These are phyloP conservation scores for Drosophila stalkeri DNA, from an alignment of 2,888 invertebrate species.

Conservation along the genomic window DNA sequence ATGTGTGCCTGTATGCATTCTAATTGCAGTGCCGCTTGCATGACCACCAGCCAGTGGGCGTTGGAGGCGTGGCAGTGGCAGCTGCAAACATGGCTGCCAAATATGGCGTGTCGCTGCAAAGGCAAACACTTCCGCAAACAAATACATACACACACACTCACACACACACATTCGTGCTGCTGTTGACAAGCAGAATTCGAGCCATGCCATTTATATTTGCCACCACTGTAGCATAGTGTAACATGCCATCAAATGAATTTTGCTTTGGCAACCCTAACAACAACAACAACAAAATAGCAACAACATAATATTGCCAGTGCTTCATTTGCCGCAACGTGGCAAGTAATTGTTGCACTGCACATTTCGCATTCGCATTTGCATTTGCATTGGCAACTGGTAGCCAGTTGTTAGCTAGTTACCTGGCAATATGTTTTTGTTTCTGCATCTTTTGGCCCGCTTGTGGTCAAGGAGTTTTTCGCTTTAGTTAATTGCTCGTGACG, in stretches of 20 bases:
- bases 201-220: conserved; percentile 63
- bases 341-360: conserved; percentile 24
- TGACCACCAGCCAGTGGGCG: conserved; percentile 21
- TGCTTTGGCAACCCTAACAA: conserved; percentile 50
- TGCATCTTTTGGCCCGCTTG: conserved; percentile 44
- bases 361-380: conserved; percentile 33
- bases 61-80: conserved; percentile 9
- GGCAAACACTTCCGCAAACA: conserved; percentile 71
- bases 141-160: conserved; percentile 11
- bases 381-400: conserved; percentile 26
- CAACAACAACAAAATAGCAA: conserved; percentile 15
- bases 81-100: conserved; percentile 41
- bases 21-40: conserved; percentile 71
- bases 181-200: conserved; percentile 67
- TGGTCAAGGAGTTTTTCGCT: conserved; percentile 78
- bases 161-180: not conserved
- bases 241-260: conserved; percentile 66
- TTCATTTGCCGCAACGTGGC: conserved; percentile 50
- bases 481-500: conserved; percentile 79
- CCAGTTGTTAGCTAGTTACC: not conserved
- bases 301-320: conserved; percentile 63
- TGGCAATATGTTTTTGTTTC: not conserved
- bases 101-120: conserved; percentile 65
- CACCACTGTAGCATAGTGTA: conserved; percentile 39
- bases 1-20: conserved; percentile 72